A percentile compares a stretch with the other conserved stretches of the same genome.
Evolutionary conservation across 1,140 invertebrate genomes (phyloP).

Genomic region (Archivesica marissinica): DNA sequence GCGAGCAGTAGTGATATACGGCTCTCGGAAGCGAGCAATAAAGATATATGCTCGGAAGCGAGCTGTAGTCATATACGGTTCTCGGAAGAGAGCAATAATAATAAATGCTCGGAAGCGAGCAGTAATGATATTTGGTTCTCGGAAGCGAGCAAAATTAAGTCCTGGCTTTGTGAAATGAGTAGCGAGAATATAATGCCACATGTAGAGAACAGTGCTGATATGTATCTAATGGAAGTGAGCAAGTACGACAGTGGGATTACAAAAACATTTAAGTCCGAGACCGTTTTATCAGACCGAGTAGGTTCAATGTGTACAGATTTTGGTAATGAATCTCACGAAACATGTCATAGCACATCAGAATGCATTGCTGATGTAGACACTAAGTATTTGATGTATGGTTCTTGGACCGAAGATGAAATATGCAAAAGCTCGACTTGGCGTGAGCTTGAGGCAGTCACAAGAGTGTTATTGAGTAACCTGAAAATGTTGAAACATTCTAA

Average conservation of each 20-base stretch:
- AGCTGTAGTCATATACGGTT: too few relatives aligned
- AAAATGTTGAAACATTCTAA: not conserved
- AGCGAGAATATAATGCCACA: too few relatives aligned
- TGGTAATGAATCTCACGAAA: not conserved
- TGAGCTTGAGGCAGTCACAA: not conserved
- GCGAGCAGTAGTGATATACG: too few relatives aligned
- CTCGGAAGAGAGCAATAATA: too few relatives aligned
- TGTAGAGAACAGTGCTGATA: too few relatives aligned
- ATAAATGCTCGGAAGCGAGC: not conserved
- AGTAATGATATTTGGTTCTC: not conserved
- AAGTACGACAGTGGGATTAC: not conserved
- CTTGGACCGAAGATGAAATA: not conserved
- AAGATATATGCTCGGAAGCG: not conserved
- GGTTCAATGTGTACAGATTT: not conserved
- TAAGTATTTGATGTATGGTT: too few relatives aligned
- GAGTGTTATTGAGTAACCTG: not conserved
- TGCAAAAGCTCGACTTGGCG: not conserved
- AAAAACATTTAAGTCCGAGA: not conserved
- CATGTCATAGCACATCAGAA: not conserved
- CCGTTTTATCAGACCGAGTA: not conserved
- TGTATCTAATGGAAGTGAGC: not conserved
- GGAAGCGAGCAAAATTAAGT: not conserved
- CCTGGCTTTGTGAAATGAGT: too few relatives aligned
- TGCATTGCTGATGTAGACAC: not conserved
- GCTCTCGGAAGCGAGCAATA: not conserved